Conservation (phyloP, 1,140 invertebrate genomes). For the Drosophila baimaii region DNA sequence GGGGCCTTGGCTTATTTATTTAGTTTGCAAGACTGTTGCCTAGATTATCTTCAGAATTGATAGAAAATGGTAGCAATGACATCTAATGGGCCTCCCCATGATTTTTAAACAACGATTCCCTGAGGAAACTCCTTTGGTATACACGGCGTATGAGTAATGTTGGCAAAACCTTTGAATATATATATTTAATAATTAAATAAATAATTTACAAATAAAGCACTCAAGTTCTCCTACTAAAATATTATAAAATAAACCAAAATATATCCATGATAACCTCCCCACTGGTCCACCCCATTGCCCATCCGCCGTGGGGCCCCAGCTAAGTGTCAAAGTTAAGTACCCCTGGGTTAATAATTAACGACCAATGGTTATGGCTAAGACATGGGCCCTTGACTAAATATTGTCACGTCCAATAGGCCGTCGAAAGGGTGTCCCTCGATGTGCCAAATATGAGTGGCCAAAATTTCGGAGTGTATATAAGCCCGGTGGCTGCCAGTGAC, state of each 20-base stretch:
- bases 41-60: too few relatives aligned
- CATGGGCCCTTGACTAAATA: slow-evolving; percentile 78
- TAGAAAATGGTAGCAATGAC: neutral
- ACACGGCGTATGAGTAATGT: neutral
- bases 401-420: slow-evolving; percentile 66
- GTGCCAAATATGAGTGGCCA: slow-evolving; percentile 63
- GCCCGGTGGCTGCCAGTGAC: neutral
- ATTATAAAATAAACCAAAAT: too few relatives aligned
- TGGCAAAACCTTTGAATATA: neutral
- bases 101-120: neutral
- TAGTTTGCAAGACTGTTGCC: too few relatives aligned
- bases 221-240: too few relatives aligned
- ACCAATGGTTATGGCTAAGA: slow-evolving; percentile 60
- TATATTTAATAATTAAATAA: neutral
- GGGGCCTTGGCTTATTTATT: neutral
- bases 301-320: slow-evolving; percentile 14
- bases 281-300: slow-evolving; percentile 9
- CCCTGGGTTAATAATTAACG: slow-evolving; percentile 43
- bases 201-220: too few relatives aligned
- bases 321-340: slow-evolving; percentile 45
- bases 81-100: too few relatives aligned
- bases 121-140: neutral
- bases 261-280: neutral
- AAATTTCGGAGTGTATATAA: slow-evolving; percentile 65
- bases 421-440: slow-evolving; percentile 60